A percentile compares a stretch with the other conserved stretches of the same genome.
phyloP scores from a whole-genome alignment of 2,888 invertebrate species.

The Lapara coniferarum region DNA sequence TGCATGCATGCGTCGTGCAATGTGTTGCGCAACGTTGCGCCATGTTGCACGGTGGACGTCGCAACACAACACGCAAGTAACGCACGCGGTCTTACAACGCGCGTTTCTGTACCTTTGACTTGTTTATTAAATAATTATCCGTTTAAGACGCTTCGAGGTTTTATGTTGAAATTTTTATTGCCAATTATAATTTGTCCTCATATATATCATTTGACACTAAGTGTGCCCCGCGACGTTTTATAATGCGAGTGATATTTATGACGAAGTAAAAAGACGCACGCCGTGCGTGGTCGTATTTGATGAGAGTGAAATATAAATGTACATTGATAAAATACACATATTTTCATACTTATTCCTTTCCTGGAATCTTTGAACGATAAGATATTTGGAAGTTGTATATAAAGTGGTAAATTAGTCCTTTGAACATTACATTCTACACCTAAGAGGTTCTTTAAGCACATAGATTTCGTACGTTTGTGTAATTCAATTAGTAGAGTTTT shows the following conservation, averaged over 20 bases:
- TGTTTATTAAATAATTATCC: not conserved
- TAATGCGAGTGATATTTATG: not conserved
- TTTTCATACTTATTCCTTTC: constrained; percentile 53
- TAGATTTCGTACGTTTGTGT: constrained; percentile 57
- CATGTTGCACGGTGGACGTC: not conserved
- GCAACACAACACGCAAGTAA: not conserved
- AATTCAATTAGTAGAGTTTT: not conserved
- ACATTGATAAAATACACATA: constrained; percentile 49
- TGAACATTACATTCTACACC: constrained; percentile 41
- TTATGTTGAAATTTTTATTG: constrained; percentile 3
- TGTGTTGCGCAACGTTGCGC: not conserved
- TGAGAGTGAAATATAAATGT: constrained; percentile 30
- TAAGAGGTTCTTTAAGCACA: constrained; percentile 56
- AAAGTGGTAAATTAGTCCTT: constrained; percentile 38
- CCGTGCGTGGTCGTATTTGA: constrained; percentile 1
- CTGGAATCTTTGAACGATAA: constrained; percentile 39
- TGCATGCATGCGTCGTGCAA: no score
- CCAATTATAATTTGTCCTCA: not conserved
- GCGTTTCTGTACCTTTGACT: not conserved
- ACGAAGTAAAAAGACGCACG: not conserved
- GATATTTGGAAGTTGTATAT: constrained; percentile 53
- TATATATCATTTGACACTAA: not conserved
- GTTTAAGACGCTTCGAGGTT: not conserved
- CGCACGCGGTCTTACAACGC: not conserved
- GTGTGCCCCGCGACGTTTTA: not conserved